These are phyloP conservation scores for Sesamia inferens DNA, from an alignment of 2,888 invertebrate genomes.

Conservation along the genomic window DNA sequence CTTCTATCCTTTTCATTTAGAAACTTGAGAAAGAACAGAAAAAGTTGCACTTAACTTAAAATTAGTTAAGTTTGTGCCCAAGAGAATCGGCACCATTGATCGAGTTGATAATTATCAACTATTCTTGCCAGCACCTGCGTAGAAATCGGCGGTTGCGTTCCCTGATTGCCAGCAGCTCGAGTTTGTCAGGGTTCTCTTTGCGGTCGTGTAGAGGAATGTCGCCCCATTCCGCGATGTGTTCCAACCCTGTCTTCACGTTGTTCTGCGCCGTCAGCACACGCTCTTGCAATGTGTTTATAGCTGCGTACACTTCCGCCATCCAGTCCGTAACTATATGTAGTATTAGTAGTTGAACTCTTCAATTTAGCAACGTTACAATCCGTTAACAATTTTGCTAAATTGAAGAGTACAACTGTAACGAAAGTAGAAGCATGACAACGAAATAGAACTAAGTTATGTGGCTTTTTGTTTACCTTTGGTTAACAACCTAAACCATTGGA, in stretches of 20 bases:
- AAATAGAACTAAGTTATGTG: too few species aligned
- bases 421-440: too few species aligned
- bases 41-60: too few species aligned
- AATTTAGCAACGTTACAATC: too few species aligned
- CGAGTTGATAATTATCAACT: not conserved
- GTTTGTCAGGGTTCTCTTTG: slow-evolving; percentile 85
- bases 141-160: slow-evolving; percentile 89
- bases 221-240: slow-evolving; percentile 92
- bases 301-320: slow-evolving; percentile 92
- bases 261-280: slow-evolving; percentile 92
- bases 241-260: slow-evolving; percentile 90
- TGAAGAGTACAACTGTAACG: too few species aligned
- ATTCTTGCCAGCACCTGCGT: slow-evolving; percentile 78
- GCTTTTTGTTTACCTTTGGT: too few species aligned
- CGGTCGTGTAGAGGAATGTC: slow-evolving; percentile 93
- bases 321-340: slow-evolving; percentile 90
- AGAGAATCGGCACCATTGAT: not conserved
- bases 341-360: too few species aligned
- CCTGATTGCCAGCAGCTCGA: slow-evolving; percentile 88
- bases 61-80: too few species aligned
- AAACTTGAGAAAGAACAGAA: too few species aligned
- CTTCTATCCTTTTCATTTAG: too few species aligned
- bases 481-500: too few species aligned
- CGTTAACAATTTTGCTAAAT: too few species aligned
- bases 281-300: slow-evolving; percentile 93